Evolutionary conservation across 2,113 vertebrate species (phyloP), one percentile per base, ranked within the genome.

Genomic region (Craseonycteris thonglongyai): DNA sequence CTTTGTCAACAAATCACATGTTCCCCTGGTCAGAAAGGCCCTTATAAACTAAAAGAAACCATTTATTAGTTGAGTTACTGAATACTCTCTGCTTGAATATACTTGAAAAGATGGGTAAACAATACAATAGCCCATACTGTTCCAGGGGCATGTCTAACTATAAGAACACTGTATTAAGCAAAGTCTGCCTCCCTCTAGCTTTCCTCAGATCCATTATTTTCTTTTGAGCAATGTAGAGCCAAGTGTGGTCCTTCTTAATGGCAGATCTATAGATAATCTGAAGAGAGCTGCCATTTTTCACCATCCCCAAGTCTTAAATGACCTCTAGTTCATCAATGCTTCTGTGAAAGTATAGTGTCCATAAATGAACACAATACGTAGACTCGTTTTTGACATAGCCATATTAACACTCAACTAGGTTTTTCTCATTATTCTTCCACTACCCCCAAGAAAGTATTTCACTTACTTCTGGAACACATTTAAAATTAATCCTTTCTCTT

Each of bases 401-500:
- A 42, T 26, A 42, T 8, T 8, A 80, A 76, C 3, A 59, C 13
- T 94, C 66, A 84, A 24, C 45, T 56, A 86, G 54, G 5, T 79
- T 94, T 93, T 76, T 49, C 30, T 81, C 91, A 75, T 89, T 30
- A 56, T 84, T 89, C 61, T 66, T 93, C 69, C 51, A 24, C 33
- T 0, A 54, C 21, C 81, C 68, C 49, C 79, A 58, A 88, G 59
- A 78, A 59, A 78, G 66, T 65, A 90, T 76, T 94, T 78, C 30
- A 94, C 85, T 90, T 93, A 79, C 65, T 89, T 96, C 96, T 96
- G 75, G 90, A 75, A 91, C 93, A 96, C 75, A 88, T 96, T 97
- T 97, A 97, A 97, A 97, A 97, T 97, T 91, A 97, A 94, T 96
- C 93, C 72, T 56, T 89, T 95, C 82, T 93, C 59, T 96, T 96